These are phyloP conservation scores for Sesamia nonagrioides DNA, from an alignment of 1,140 invertebrate species.

Conservation along the genomic window DNA sequence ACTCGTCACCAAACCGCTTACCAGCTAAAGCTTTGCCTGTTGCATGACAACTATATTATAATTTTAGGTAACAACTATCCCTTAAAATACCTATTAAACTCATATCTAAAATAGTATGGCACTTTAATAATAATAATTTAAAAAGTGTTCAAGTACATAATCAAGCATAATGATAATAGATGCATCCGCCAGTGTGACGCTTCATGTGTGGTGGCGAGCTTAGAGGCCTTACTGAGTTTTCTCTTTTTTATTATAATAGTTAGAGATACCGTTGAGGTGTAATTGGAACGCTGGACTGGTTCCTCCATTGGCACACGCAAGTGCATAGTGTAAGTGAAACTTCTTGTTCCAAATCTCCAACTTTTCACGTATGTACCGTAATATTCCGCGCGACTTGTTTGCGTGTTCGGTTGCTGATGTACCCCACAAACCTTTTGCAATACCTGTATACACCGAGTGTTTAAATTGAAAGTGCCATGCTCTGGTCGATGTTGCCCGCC, in stretches of 20 bases:
- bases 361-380: constrained; percentile 83
- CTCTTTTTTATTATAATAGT: constrained; percentile 78
- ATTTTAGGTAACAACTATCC: constrained; percentile 63
- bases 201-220: constrained; percentile 83
- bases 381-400: constrained; percentile 80
- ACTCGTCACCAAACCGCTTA: constrained; percentile 50
- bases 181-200: constrained; percentile 80
- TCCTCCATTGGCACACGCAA: constrained; percentile 86
- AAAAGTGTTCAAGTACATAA: constrained; percentile 73
- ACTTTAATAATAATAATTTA: constrained; percentile 81
- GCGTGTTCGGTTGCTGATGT: constrained; percentile 82
- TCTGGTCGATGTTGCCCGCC: constrained; percentile 80
- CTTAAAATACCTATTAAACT: constrained; percentile 79
- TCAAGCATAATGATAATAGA: constrained; percentile 69
- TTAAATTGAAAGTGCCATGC: constrained; percentile 84
- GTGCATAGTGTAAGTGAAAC: constrained; percentile 85
- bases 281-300: constrained; percentile 81
- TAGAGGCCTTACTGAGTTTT: constrained; percentile 85
- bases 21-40: constrained; percentile 64
- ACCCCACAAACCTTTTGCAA: constrained; percentile 75
- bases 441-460: constrained; percentile 78
- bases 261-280: constrained; percentile 73
- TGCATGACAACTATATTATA: constrained; percentile 73
- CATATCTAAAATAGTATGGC: constrained; percentile 82
- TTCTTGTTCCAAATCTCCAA: constrained; percentile 88